phyloP scores from a whole-genome alignment of 1,140 invertebrate genomes.

The Ganaspis sp. region DNA sequence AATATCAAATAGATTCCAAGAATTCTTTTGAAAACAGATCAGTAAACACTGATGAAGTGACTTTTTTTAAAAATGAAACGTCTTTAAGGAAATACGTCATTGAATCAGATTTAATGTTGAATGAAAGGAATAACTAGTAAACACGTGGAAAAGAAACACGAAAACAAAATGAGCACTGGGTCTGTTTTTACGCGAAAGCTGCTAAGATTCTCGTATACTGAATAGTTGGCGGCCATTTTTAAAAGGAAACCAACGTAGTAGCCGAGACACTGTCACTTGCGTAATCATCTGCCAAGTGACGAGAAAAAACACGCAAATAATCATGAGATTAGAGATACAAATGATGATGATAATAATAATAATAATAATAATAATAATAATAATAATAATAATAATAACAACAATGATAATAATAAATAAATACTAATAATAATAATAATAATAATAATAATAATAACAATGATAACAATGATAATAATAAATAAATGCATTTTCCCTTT shows the following conservation, averaged over 20 bases:
- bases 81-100: neutral
- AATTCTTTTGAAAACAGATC: no score
- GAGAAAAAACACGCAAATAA: neutral
- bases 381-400: no score
- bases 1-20: no score
- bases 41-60: neutral
- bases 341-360: neutral
- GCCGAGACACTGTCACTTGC: neutral
- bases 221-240: constrained; percentile 60
- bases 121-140: neutral
- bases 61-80: neutral
- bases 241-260: constrained; percentile 58
- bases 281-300: constrained; percentile 5
- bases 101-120: neutral
- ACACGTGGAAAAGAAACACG: neutral
- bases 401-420: no score
- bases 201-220: neutral
- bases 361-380: no score
- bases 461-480: neutral
- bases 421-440: no score
- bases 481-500: no score
- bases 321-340: neutral
- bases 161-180: neutral
- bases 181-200: constrained; percentile 12
- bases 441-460: neutral